Conservation (phyloP, 1,140 invertebrate species). For the Popillia japonica region DNA sequence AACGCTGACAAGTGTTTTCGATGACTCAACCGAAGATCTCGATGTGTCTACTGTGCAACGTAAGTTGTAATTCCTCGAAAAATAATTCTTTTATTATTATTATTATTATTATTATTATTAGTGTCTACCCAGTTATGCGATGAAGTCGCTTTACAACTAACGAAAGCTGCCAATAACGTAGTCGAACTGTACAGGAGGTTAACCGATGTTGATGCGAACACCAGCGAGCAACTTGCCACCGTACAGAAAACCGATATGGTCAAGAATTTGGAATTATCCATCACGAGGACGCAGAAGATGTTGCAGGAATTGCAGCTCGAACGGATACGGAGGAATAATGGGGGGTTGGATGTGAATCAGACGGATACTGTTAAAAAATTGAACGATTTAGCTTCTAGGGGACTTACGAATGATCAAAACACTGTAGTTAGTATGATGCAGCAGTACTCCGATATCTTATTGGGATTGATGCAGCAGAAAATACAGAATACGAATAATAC, state of each 20-base stretch:
- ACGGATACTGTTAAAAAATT: constrained; percentile 58
- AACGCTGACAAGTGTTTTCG: constrained; percentile 30
- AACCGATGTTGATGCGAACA: constrained; percentile 57
- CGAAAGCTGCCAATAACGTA: constrained; percentile 70
- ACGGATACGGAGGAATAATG: constrained; percentile 55
- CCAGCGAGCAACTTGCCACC: constrained; percentile 57
- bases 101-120: too few relatives aligned
- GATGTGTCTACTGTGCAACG: constrained; percentile 44
- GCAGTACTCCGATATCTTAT: constrained; percentile 70
- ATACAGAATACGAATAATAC: constrained; percentile 57
- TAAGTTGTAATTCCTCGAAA: constrained; percentile 17
- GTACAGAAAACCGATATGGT: constrained; percentile 58
- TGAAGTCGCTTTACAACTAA: constrained; percentile 70
- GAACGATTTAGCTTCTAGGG: constrained; percentile 57
- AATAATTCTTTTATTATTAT: constrained; percentile 49
- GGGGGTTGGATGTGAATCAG: constrained; percentile 56
- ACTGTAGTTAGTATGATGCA: constrained; percentile 70
- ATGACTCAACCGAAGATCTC: constrained; percentile 31
- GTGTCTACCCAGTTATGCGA: constrained; percentile 71
- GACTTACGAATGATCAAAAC: constrained; percentile 61
- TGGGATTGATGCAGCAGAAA: constrained; percentile 70
- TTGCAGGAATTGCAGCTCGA: constrained; percentile 58
- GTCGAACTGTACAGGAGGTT: constrained; percentile 71
- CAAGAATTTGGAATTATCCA: constrained; percentile 65
- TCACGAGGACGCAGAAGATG: constrained; percentile 66